These are phyloP conservation scores for Nomada flava DNA, from an alignment of 2,888 invertebrate species.

Conservation along the genomic window DNA sequence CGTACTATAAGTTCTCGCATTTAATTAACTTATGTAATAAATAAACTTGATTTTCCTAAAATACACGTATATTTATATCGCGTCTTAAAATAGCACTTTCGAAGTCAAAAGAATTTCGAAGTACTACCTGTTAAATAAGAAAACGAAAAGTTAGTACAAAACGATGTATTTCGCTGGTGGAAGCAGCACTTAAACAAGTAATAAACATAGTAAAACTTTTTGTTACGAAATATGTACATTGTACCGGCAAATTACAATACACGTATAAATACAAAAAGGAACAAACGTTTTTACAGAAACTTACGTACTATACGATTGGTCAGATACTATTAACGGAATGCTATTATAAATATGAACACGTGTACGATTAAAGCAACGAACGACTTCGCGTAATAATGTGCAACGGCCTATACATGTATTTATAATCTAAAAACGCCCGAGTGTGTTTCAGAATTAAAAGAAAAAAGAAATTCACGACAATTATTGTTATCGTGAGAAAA, in stretches of 20 bases:
- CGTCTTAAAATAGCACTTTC: neutral
- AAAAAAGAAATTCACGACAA: conserved; percentile 4
- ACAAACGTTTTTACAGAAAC: conserved; percentile 32
- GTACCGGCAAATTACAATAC: conserved; percentile 20
- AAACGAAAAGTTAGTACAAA: conserved; percentile 41
- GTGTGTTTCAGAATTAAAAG: neutral
- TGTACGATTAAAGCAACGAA: conserved; percentile 20
- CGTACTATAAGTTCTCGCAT: conserved; percentile 27
- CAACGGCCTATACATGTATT: conserved; percentile 6
- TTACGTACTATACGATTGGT: conserved; percentile 31
- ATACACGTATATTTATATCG: neutral
- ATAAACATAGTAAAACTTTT: conserved; percentile 41
- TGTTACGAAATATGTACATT: conserved; percentile 46
- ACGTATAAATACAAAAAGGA: conserved; percentile 58
- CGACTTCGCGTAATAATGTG: neutral
- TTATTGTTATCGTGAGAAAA: conserved; percentile 13
- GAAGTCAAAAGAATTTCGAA: neutral
- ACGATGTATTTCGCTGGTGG: conserved; percentile 45
- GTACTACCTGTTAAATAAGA: neutral
- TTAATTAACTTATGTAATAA: conserved; percentile 20
- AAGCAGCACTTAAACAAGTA: conserved; percentile 36
- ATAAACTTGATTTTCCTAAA: conserved; percentile 30
- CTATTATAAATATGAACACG: conserved; percentile 1
- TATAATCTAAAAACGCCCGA: neutral
- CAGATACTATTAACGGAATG: conserved; percentile 27